Percentiles rank a stretch among this genome's conserved stretches.
Conservation (phyloP, 1,140 invertebrate species). For the Ceratina calcarata region DNA sequence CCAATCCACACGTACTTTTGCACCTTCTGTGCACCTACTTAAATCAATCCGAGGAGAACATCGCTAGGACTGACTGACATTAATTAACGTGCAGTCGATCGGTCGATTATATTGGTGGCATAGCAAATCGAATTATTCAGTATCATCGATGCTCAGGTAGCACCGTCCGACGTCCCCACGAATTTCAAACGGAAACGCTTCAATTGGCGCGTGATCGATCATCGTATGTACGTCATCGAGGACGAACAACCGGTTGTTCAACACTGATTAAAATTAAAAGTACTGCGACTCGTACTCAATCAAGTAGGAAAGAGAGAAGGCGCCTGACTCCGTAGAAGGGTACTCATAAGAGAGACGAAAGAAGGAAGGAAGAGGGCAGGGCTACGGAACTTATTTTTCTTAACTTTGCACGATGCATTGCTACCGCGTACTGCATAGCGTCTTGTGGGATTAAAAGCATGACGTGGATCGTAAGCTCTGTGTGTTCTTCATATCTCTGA, state of each 20-base stretch:
- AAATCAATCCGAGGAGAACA: not conserved
- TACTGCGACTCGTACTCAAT: no score
- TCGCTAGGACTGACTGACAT: not conserved
- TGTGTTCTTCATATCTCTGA: conserved; percentile 42
- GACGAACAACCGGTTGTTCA: not conserved
- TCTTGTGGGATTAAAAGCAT: no score
- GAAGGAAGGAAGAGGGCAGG: conserved; percentile 10
- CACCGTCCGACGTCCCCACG: conserved; percentile 15
- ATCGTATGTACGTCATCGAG: conserved; percentile 19
- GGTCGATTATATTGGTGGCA: no score
- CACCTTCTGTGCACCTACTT: no score
- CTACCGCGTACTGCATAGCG: conserved; percentile 25
- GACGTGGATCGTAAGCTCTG: no score
- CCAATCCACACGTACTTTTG: no score
- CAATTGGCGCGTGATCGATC: conserved; percentile 27
- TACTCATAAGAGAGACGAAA: no score
- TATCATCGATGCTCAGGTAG: no score
- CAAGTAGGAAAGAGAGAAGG: no score
- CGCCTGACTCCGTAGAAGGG: no score
- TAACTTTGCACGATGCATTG: no score
- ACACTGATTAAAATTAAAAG: conserved; percentile 22
- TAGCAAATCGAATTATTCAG: no score
- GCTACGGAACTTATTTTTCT: conserved; percentile 12
- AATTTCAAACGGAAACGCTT: conserved; percentile 41
- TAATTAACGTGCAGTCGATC: conserved; percentile 6